Evolutionary conservation across 2,797 vertebrate genomes (phyloP).

Genomic region (Odontamblyopus lacepedii): DNA sequence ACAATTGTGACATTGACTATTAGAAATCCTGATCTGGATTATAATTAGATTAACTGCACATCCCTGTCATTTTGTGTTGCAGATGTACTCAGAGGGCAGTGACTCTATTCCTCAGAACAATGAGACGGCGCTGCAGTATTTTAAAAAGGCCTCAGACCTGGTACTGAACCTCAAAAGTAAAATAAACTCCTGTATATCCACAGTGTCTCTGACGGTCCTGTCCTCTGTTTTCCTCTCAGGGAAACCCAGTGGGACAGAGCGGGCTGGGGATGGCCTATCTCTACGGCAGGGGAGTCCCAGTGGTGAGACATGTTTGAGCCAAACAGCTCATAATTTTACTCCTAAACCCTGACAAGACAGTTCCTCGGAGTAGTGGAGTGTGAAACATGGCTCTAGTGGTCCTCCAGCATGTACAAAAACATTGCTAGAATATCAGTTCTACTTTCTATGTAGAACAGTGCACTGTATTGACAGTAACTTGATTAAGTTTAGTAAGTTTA

Average conservation of each 20-base stretch:
- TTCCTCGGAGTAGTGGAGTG: no score
- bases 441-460: no score
- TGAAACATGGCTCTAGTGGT: no score
- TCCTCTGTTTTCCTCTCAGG: conserved; percentile 69
- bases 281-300: conserved; percentile 93
- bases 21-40: no score
- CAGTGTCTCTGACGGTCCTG: neutral
- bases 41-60: no score
- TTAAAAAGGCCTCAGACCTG: conserved; percentile 97
- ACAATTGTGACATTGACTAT: no score
- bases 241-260: conserved; percentile 97
- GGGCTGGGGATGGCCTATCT: conserved; percentile 98
- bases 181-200: neutral
- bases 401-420: no score
- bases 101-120: conserved; percentile 94
- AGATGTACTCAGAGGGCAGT: conserved; percentile 99
- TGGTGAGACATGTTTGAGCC: conserved; percentile 76
- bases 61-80: neutral
- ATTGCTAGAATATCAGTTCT: no score
- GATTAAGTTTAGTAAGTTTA: no score
- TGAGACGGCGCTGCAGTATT: conserved; percentile 95
- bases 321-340: no score
- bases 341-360: no score
- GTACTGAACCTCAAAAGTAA: conserved; percentile 64
- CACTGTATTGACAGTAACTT: no score